Conservation (phyloP, 1,140 invertebrate genomes). For the Belonocnema kinseyi region DNA sequence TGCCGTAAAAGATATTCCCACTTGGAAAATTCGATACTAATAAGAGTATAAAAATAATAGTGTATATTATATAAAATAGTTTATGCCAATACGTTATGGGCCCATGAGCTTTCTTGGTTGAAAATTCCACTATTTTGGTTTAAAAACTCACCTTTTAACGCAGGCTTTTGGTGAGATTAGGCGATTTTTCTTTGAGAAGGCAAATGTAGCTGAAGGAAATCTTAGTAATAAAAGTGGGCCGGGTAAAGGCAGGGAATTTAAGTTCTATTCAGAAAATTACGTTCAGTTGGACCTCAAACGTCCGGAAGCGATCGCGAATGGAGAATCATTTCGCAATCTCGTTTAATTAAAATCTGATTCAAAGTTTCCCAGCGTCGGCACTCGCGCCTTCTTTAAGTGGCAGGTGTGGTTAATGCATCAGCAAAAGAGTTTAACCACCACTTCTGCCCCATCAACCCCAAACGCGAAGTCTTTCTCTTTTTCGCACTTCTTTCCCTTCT, state of each 20-base stretch:
- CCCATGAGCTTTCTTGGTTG: too few relatives aligned
- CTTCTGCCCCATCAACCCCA: constrained; percentile 53
- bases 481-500: constrained; percentile 25
- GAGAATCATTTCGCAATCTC: constrained; percentile 71
- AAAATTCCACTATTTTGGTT: too few relatives aligned
- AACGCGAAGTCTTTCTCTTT: constrained; percentile 45
- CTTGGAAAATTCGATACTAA: too few relatives aligned
- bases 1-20: too few relatives aligned
- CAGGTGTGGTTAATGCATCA: constrained; percentile 74
- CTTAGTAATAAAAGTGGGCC: too few relatives aligned
- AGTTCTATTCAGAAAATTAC: constrained; percentile 42
- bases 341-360: constrained; percentile 76
- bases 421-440: constrained; percentile 68
- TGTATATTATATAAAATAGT: too few relatives aligned
- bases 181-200: too few relatives aligned
- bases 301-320: constrained; percentile 8
- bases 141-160: too few relatives aligned
- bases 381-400: constrained; percentile 48
- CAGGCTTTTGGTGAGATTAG: too few relatives aligned
- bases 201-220: too few relatives aligned
- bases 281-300: neutral
- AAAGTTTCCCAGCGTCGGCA: constrained; percentile 60
- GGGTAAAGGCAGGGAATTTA: constrained; percentile 34
- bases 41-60: too few relatives aligned
- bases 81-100: too few relatives aligned